phyloP scores from a whole-genome alignment of 2,888 invertebrate genomes.

The Steinernema carpocapsae region DNA sequence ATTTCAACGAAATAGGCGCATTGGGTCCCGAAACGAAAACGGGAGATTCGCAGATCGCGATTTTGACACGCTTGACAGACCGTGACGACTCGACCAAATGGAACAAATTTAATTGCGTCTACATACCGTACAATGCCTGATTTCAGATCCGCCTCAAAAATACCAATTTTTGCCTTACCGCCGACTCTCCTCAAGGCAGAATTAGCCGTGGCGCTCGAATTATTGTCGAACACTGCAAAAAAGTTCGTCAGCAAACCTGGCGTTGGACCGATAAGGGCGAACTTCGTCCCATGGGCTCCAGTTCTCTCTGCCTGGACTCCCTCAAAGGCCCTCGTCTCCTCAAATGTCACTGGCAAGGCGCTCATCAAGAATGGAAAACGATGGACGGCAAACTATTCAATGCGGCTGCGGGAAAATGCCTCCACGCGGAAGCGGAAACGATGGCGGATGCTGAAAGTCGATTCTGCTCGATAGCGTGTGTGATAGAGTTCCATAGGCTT shows the following conservation, averaged over 20 bases:
- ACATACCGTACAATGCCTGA: background rate
- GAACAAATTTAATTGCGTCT: too few species aligned
- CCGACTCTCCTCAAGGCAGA: constrained; percentile 36
- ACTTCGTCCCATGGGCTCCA: constrained; percentile 80
- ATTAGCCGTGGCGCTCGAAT: constrained; percentile 36
- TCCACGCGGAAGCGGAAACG: background rate
- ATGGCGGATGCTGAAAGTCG: constrained; percentile 15
- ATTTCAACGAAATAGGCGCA: too few species aligned
- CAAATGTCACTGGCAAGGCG: constrained; percentile 90
- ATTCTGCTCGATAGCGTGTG: constrained; percentile 8
- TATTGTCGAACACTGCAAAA: constrained; percentile 39
- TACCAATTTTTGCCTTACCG: constrained; percentile 39
- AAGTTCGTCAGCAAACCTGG: constrained; percentile 76
- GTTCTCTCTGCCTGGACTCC: constrained; percentile 81
- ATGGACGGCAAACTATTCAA: constrained; percentile 42
- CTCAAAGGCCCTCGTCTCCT: constrained; percentile 78
- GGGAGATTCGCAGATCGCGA: too few species aligned
- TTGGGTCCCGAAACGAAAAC: too few species aligned
- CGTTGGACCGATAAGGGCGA: constrained; percentile 84
- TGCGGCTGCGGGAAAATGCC: background rate
- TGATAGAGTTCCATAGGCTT: constrained; percentile 1
- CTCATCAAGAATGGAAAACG: constrained; percentile 85
- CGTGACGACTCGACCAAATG: too few species aligned
- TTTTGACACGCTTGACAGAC: too few species aligned
- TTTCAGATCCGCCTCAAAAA: constrained; percentile 51